Percentiles rank a stretch among this genome's conserved stretches.
Evolutionary conservation across 2,888 invertebrate species (phyloP).

Genomic region (Tipula unca): DNA sequence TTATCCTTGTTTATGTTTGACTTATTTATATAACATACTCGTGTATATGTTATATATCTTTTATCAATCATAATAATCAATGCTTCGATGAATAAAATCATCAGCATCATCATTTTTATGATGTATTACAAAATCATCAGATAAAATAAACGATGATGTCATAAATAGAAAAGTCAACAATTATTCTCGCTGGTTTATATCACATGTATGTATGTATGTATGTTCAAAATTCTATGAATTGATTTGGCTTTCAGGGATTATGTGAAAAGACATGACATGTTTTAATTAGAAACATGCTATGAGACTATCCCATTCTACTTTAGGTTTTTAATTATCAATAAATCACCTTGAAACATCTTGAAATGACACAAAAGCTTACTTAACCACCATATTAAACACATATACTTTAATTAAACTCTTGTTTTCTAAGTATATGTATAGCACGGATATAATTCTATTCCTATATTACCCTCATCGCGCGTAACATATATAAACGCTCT

Average conservation of each 20-base stretch:
- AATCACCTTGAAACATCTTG: neutral
- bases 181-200: neutral
- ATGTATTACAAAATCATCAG: neutral
- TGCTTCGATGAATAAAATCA: neutral
- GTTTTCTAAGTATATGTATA: neutral
- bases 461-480: neutral
- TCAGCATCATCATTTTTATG: neutral
- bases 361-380: neutral
- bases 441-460: neutral
- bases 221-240: neutral
- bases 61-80: neutral
- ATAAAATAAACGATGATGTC: neutral
- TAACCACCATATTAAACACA: neutral
- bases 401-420: neutral
- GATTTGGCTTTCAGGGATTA: too few species aligned
- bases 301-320: too few species aligned
- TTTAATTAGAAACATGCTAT: too few species aligned
- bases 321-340: neutral
- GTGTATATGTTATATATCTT: neutral
- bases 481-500: neutral
- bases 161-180: neutral
- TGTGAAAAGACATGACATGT: too few species aligned
- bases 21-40: neutral
- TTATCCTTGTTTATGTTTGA: neutral
- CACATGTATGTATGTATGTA: neutral